These are phyloP conservation scores for Cassiopea andromeda DNA, from an alignment of 30 jellyfish, hydroid and myxozoan genomes.

Conservation along the genomic window DNA sequence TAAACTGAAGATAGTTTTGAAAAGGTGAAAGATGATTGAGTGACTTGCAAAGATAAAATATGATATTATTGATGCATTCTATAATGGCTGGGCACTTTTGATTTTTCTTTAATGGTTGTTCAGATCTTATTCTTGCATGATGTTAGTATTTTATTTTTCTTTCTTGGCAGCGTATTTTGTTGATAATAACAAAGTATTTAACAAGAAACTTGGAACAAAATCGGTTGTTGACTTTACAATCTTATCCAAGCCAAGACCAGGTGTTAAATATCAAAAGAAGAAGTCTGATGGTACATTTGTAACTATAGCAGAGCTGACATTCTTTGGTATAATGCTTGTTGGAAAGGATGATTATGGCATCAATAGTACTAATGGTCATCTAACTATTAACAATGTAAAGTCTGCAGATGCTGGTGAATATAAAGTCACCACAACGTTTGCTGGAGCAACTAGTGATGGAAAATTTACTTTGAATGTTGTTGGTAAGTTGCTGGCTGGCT, in stretches of 20 bases:
- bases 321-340: neutral
- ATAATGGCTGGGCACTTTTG: neutral
- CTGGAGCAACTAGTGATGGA: neutral
- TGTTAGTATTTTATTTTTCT: neutral
- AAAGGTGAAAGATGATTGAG: too few species aligned
- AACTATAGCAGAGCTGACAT: constrained; percentile 8
- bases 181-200: constrained; percentile 14
- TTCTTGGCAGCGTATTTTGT: neutral
- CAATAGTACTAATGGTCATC: constrained; percentile 18
- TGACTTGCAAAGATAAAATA: neutral
- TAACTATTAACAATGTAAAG: neutral
- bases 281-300: constrained; percentile 12
- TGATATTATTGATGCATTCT: neutral
- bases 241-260: constrained; percentile 43
- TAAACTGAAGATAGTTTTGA: too few species aligned
- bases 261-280: neutral
- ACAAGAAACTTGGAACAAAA: constrained; percentile 10
- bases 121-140: neutral
- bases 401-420: constrained; percentile 31
- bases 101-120: neutral
- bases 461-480: constrained; percentile 23
- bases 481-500: constrained; percentile 5
- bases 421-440: neutral
- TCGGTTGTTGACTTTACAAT: constrained; percentile 1
- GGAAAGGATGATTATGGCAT: constrained; percentile 2